phyloP scores from a whole-genome alignment of 1,140 invertebrate genomes.

The Telenomus remus region DNA sequence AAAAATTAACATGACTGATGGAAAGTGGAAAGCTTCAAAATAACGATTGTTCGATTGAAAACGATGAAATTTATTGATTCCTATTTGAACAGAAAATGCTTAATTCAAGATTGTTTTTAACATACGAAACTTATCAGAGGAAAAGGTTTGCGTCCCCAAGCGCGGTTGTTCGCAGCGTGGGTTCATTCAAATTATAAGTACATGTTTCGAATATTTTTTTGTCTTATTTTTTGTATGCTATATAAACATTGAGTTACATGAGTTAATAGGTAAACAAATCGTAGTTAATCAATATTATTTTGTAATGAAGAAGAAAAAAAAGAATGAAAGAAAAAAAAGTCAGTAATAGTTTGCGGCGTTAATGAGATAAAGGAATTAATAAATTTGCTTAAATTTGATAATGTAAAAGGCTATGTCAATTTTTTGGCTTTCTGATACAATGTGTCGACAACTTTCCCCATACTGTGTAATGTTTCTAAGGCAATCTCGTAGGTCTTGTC shows the following conservation, averaged over 20 bases:
- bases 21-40: too few species aligned
- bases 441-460: slow-evolving; percentile 99
- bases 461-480: slow-evolving; percentile 97
- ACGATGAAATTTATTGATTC: slow-evolving; percentile 24
- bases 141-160: neutral
- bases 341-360: slow-evolving; percentile 63
- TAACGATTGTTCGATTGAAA: slow-evolving; percentile 11
- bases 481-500: slow-evolving; percentile 99
- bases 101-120: slow-evolving; percentile 1
- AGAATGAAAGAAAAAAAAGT: slow-evolving; percentile 55
- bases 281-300: slow-evolving; percentile 53
- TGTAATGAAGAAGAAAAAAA: slow-evolving; percentile 39
- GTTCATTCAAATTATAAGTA: slow-evolving; percentile 13
- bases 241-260: slow-evolving; percentile 39
- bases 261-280: slow-evolving; percentile 55
- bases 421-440: slow-evolving; percentile 99
- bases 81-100: slow-evolving; percentile 23
- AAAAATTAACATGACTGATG: too few species aligned
- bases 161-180: neutral
- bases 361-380: slow-evolving; percentile 67
- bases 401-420: slow-evolving; percentile 85
- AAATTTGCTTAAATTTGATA: slow-evolving; percentile 63
- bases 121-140: slow-evolving; percentile 5
- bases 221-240: slow-evolving; percentile 20
- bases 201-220: slow-evolving; percentile 21